These are phyloP conservation scores for Penaeus monodon DNA, from an alignment of 2,888 invertebrate species.

Conservation along the genomic window DNA sequence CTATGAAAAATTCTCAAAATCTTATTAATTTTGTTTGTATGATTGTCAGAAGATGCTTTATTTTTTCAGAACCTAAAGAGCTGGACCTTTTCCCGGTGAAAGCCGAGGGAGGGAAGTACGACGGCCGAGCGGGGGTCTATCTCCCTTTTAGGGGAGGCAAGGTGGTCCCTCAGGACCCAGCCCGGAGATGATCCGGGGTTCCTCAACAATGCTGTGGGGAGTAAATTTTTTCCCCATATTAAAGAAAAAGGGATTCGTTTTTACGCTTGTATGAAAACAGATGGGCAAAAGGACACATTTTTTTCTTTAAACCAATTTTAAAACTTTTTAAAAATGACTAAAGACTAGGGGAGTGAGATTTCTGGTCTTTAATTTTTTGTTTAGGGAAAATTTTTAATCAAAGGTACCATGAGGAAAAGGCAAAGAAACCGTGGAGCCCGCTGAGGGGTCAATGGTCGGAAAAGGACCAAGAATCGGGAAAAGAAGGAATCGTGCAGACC, in stretches of 20 bases:
- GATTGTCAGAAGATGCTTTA: too few species aligned
- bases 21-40: too few species aligned
- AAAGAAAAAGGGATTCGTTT: too few species aligned
- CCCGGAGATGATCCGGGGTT: slow-evolving; percentile 27
- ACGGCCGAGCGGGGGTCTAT: slow-evolving; percentile 24
- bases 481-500: not conserved
- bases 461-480: not conserved
- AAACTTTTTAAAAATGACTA: not conserved
- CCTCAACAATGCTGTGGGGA: slow-evolving; percentile 35
- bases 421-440: slow-evolving; percentile 42
- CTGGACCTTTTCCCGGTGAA: slow-evolving; percentile 1
- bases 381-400: too few species aligned
- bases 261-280: too few species aligned
- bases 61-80: slow-evolving; percentile 15
- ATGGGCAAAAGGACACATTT: too few species aligned
- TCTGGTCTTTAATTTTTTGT: not conserved
- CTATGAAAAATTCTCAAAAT: too few species aligned
- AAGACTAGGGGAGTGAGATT: not conserved
- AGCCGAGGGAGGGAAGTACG: slow-evolving; percentile 3
- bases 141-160: slow-evolving; percentile 53
- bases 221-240: not conserved
- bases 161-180: slow-evolving; percentile 29
- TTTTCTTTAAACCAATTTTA: not conserved
- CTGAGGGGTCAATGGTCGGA: slow-evolving; percentile 20
- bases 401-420: slow-evolving; percentile 48